Evolutionary conservation across 2,888 invertebrate genomes (phyloP).

Genomic region (Eumacrocentrus americanus): DNA sequence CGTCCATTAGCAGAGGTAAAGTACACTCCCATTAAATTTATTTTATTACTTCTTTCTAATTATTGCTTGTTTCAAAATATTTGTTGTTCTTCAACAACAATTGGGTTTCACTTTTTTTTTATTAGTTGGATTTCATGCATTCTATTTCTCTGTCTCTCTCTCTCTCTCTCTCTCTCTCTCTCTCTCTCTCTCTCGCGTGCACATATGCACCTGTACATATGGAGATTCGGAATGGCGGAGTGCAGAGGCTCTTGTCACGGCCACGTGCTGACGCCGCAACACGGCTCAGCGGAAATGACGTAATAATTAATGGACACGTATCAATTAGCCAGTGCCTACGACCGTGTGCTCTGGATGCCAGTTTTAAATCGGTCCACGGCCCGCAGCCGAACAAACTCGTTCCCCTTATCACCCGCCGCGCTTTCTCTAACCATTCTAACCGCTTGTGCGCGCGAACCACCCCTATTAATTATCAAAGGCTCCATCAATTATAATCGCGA

Average conservation of each 20-base stretch:
- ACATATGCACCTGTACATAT: too few relatives aligned
- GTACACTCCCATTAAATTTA: too few relatives aligned
- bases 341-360: slow-evolving; percentile 40
- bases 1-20: too few relatives aligned
- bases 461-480: slow-evolving; percentile 59
- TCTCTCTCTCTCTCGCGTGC: too few relatives aligned
- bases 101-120: too few relatives aligned
- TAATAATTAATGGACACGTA: slow-evolving; percentile 60
- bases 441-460: slow-evolving; percentile 20
- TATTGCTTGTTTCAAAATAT: too few relatives aligned
- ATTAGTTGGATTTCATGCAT: too few relatives aligned
- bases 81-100: too few relatives aligned
- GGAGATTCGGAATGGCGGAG: too few relatives aligned
- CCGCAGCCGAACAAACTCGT: slow-evolving; percentile 7
- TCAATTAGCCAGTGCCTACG: slow-evolving; percentile 55
- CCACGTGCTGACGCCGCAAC: slow-evolving; percentile 54
- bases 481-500: slow-evolving; percentile 57
- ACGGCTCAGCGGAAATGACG: slow-evolving; percentile 57
- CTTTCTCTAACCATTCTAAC: slow-evolving; percentile 26
- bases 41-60: too few relatives aligned
- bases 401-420: slow-evolving; percentile 3
- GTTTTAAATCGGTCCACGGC: slow-evolving; percentile 33
- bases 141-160: too few relatives aligned
- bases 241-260: slow-evolving; percentile 51
- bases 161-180: too few relatives aligned